A percentile compares a stretch with the other conserved stretches of the same genome.
Evolutionary conservation across 2,113 vertebrate species (phyloP).

Genomic region (Tenrec ecaudatus): DNA sequence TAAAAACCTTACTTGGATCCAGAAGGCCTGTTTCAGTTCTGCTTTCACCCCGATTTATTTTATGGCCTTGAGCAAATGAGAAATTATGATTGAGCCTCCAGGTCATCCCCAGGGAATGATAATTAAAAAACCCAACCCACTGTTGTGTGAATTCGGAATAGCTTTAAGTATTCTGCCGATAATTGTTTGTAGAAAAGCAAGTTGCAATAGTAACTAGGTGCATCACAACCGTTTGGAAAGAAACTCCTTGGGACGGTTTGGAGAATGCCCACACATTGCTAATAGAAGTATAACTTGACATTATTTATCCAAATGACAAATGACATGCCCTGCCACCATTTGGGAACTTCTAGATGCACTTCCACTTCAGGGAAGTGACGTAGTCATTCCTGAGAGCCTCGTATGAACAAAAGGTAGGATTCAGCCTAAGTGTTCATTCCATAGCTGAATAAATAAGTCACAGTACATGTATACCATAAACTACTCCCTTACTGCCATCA

Average conservation of each 20-base stretch:
- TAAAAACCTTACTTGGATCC: not conserved
- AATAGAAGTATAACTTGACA: not conserved
- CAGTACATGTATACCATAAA: not conserved
- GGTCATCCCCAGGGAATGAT: not conserved
- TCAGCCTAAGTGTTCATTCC: not conserved
- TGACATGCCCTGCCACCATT: not conserved
- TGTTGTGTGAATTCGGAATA: not conserved
- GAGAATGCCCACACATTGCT: not conserved
- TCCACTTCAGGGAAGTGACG: not conserved
- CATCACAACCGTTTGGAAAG: not conserved
- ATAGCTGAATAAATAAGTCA: not conserved
- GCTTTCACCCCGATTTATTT: not conserved
- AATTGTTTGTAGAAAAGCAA: not conserved
- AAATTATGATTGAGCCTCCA: no score
- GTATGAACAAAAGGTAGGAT: not conserved
- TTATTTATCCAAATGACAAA: not conserved
- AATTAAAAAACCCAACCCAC: not conserved
- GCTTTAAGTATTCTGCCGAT: not conserved
- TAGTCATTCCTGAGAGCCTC: not conserved
- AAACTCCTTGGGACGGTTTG: not conserved
- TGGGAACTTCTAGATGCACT: not conserved
- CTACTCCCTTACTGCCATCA: no score
- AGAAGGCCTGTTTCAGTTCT: not conserved
- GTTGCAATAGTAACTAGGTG: not conserved
- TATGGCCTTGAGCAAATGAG: not conserved